Evolutionary conservation across 2,113 vertebrate species (phyloP), one percentile per base, ranked within the genome.

Genomic region (Pyrgilauda ruficollis): DNA sequence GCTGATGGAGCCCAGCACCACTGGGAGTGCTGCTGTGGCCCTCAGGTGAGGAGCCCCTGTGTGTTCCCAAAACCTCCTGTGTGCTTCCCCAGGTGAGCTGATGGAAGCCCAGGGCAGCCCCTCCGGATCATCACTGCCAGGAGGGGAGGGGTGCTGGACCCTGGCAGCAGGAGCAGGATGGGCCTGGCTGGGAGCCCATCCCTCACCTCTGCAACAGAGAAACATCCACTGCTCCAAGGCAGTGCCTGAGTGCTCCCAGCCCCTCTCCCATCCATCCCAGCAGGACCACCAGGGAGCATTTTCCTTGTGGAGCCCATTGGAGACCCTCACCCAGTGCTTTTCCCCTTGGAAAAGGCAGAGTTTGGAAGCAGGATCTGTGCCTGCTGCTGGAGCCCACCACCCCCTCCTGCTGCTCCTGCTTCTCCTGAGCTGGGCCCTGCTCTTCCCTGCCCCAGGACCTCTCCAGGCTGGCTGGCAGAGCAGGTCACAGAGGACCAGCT

Each of bases 11-110:
- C 35, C 46, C 83, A 82, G 79, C 31, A 50, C 27, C 30, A 10
- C 7, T 6, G 1, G 30, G 35, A 79, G 17, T 3, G 1, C 17
- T 62, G 44, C 61, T 59, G 33, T 4, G 9, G 24, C 35, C 8
- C 47, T 26, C 2, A 1, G 22, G 33, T 15, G n/a, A 81, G 23
- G 18, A 73, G 15, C 8, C 11, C 44, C 41, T 16, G 14, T 35
- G 37, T 21, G 20, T 27, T 39, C 27, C 30, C 56, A 27, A 6
- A 39, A 62, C 17, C n/a, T 59, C 33, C 46, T 10, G 30, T 31
- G 69, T 37, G 56, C 78, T 52, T 13, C 9, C 15, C 39, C 13
- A 30, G n/a, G 18, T 0, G 0, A 41, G 8, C 8, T 1, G 5
- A 67, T n/a, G 47, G n/a, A 53, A 75, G 55, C 50, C 47, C 41